Percentiles rank a stretch among this genome's conserved stretches.
Conservation (phyloP, 1,140 invertebrate species). For the Panagrolaimus sp. region DNA sequence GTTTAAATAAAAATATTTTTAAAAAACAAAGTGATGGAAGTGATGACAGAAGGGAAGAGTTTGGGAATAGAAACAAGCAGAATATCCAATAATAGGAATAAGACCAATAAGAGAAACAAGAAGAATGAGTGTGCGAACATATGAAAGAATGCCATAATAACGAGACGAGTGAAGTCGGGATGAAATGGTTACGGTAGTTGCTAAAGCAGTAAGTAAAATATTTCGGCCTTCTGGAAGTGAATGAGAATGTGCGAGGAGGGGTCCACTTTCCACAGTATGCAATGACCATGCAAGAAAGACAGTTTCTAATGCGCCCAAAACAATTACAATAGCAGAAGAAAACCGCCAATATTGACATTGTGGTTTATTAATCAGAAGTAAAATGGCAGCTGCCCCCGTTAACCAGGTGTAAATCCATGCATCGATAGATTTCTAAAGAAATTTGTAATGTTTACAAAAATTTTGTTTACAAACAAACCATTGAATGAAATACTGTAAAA, state of each 20-base stretch:
- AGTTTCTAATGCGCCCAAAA: constrained; percentile 28
- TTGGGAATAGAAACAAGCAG: constrained; percentile 26
- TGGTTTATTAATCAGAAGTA: constrained; percentile 26
- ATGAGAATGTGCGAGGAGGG: constrained; percentile 17
- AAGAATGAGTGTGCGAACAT: constrained; percentile 23
- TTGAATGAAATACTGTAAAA: not conserved
- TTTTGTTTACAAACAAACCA: not conserved
- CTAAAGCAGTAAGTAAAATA: constrained; percentile 31
- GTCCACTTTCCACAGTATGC: constrained; percentile 21
- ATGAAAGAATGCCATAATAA: constrained; percentile 13
- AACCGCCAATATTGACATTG: constrained; percentile 34
- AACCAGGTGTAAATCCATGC: constrained; percentile 45
- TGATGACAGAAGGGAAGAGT: constrained; percentile 20
- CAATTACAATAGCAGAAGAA: constrained; percentile 26
- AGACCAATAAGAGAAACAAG: constrained; percentile 16
- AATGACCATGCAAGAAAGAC: constrained; percentile 39
- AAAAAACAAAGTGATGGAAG: constrained; percentile 13
- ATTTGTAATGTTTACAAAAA: not conserved
- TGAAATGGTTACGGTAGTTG: constrained; percentile 33
- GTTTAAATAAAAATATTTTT: constrained; percentile 14
- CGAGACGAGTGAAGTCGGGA: constrained; percentile 25
- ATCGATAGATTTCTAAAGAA: constrained; percentile 36
- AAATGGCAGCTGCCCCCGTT: constrained; percentile 34
- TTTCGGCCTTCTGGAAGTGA: constrained; percentile 33
- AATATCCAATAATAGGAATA: constrained; percentile 26